These are phyloP conservation scores for Calameuta idolon DNA, from an alignment of 2,888 invertebrate genomes.

Conservation along the genomic window DNA sequence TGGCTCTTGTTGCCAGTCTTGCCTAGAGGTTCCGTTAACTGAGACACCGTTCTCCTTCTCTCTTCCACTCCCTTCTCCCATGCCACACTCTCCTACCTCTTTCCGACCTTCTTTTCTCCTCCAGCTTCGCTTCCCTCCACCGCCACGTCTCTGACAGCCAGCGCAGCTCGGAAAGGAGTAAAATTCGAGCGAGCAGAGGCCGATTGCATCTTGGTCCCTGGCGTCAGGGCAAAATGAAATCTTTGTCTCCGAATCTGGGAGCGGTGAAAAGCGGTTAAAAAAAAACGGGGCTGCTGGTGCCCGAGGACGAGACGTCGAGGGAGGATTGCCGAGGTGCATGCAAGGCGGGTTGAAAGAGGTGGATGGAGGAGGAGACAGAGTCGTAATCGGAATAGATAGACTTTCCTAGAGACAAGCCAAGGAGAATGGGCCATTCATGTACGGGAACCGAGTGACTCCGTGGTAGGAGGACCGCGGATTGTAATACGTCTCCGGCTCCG, in stretches of 20 bases:
- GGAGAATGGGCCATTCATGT: slow-evolving; percentile 65
- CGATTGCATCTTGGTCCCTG: slow-evolving; percentile 9
- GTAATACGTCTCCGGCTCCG: slow-evolving; percentile 63
- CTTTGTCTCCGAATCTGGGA: slow-evolving; percentile 47
- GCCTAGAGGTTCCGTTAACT: not conserved
- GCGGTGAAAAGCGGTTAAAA: slow-evolving; percentile 21
- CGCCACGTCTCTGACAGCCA: not conserved
- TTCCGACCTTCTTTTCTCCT: too few relatives aligned
- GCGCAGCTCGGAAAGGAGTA: not conserved
- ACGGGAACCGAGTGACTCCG: slow-evolving; percentile 56
- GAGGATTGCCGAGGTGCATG: slow-evolving; percentile 26
- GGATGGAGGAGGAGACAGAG: slow-evolving; percentile 28
- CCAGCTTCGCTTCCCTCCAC: not conserved
- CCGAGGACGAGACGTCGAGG: slow-evolving; percentile 30
- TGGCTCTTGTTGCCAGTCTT: not conserved
- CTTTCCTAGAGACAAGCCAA: slow-evolving; percentile 63
- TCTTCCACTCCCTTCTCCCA: not conserved
- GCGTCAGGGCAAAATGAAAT: slow-evolving; percentile 48
- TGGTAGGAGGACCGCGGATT: slow-evolving; percentile 57
- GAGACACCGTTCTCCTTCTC: not conserved
- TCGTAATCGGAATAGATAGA: slow-evolving; percentile 47
- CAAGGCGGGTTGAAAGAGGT: slow-evolving; percentile 21
- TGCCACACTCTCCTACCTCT: not conserved
- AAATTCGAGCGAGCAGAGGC: not conserved
- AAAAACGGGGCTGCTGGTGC: not conserved